Evolutionary conservation across 2,797 vertebrate genomes (phyloP).

Genomic region (Ctenopoma multispine): DNA sequence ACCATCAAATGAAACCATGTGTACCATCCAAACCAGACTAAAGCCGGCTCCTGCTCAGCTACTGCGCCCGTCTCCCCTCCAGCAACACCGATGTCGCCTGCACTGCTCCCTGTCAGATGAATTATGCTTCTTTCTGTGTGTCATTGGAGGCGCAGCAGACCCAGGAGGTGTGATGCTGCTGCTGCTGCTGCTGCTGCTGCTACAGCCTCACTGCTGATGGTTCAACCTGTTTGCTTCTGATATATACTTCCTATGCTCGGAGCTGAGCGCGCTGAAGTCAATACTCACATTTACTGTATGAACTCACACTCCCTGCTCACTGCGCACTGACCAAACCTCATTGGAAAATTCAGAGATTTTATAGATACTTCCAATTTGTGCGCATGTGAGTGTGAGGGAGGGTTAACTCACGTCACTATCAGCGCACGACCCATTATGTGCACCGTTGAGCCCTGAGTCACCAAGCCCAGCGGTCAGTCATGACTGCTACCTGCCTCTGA

Average conservation of each 20-base stretch:
- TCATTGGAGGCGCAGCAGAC: constrained; percentile 17
- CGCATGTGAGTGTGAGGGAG: not conserved
- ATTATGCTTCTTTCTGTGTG: constrained; percentile 30
- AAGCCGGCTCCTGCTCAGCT: constrained; percentile 33
- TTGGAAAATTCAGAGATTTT: constrained; percentile 4
- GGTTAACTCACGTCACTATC: constrained; percentile 48
- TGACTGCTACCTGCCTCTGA: constrained; percentile 70
- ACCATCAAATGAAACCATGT: constrained; percentile 43
- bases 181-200: too few relatives aligned
- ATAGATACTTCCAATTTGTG: not conserved
- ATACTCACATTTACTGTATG: constrained; percentile 28
- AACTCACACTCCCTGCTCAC: constrained; percentile 20
- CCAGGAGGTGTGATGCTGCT: constrained; percentile 6
- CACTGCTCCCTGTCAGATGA: constrained; percentile 44
- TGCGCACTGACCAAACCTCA: not conserved
- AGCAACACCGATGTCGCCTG: constrained; percentile 45
- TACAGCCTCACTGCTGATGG: too few relatives aligned
- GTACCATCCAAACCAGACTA: constrained; percentile 16
- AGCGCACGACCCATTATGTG: constrained; percentile 36
- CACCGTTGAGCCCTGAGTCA: constrained; percentile 70
- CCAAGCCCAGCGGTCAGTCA: constrained; percentile 31
- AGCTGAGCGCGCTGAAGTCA: constrained; percentile 19
- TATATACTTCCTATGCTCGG: constrained; percentile 7
- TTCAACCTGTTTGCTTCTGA: constrained; percentile 15
- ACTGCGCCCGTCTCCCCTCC: constrained; percentile 40